Evolutionary conservation across 2,113 vertebrate species (phyloP).

Genomic region (Neopipo cinnamomea): DNA sequence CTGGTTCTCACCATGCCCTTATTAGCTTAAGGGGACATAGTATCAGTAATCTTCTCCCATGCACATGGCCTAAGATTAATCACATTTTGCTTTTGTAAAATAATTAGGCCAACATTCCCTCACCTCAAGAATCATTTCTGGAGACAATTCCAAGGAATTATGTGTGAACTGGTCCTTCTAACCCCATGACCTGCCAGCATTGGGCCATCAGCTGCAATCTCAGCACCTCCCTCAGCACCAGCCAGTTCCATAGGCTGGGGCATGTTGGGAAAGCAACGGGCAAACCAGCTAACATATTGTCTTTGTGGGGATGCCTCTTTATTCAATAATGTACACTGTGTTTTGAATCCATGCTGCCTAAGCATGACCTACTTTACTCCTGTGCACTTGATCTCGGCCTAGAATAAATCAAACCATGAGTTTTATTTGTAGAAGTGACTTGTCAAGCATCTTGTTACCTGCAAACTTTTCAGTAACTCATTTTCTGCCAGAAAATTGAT

Average conservation of each 20-base stretch:
- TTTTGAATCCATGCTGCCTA: neutral
- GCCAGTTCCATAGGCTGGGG: rapidly evolving
- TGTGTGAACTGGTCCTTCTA: neutral
- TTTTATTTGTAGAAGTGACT: neutral
- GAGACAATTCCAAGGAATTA: neutral
- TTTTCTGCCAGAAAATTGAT: neutral
- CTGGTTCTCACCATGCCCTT: neutral
- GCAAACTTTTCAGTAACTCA: neutral
- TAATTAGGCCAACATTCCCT: neutral
- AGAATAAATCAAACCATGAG: neutral
- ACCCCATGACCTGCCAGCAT: neutral
- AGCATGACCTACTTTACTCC: neutral
- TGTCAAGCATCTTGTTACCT: neutral
- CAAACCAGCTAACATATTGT: neutral
- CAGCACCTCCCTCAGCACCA: neutral
- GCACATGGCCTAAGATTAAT: neutral
- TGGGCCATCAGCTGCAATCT: neutral
- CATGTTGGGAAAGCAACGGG: neutral
- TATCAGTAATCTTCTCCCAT: neutral
- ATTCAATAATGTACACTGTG: neutral
- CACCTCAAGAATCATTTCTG: neutral
- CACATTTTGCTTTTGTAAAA: neutral
- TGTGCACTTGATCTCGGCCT: neutral
- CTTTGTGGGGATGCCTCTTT: neutral
- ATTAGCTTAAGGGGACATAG: neutral